Evolutionary conservation across 2,888 invertebrate species (phyloP).

Genomic region (Eledona agricola): DNA sequence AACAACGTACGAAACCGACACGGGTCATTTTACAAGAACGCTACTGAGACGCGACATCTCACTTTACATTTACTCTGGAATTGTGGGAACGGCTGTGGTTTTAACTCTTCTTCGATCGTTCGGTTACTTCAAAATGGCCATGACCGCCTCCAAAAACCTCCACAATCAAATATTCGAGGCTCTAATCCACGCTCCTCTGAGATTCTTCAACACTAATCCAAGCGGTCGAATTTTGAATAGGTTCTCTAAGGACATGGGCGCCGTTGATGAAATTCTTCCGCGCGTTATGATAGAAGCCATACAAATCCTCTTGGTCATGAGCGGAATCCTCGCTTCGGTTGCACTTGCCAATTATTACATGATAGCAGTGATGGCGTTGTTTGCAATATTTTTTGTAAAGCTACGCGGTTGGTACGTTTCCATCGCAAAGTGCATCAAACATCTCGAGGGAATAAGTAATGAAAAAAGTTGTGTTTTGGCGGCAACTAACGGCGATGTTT

Average conservation of each 20-base stretch:
- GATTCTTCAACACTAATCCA: conserved; percentile 87
- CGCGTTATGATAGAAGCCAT: conserved; percentile 70
- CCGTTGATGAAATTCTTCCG: conserved; percentile 78
- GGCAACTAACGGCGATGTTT: conserved; percentile 4
- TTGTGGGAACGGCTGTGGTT: conserved; percentile 67
- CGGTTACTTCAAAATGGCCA: conserved; percentile 76
- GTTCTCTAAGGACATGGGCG: conserved; percentile 85
- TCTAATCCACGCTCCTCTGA: conserved; percentile 69
- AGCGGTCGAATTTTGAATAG: conserved; percentile 80
- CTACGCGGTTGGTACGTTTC: conserved; percentile 72
- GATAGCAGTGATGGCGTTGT: conserved; percentile 68
- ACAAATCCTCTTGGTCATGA: conserved; percentile 70
- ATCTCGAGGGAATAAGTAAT: conserved; percentile 66
- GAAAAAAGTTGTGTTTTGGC: conserved; percentile 30
- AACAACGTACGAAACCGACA: conserved; percentile 31
- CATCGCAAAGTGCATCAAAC: conserved; percentile 76
- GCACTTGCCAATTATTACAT: conserved; percentile 73
- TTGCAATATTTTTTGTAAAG: conserved; percentile 71
- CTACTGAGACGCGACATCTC: too few species aligned
- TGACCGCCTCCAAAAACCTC: conserved; percentile 77
- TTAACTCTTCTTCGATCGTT: conserved; percentile 71
- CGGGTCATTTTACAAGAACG: conserved; percentile 42
- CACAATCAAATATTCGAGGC: conserved; percentile 82
- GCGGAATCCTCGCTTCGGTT: conserved; percentile 75
- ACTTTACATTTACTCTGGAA: conserved; percentile 65